Base-by-base conservation (phyloP, 2,113 vertebrate genomes). In the Polypterus senegalus region DNA sequence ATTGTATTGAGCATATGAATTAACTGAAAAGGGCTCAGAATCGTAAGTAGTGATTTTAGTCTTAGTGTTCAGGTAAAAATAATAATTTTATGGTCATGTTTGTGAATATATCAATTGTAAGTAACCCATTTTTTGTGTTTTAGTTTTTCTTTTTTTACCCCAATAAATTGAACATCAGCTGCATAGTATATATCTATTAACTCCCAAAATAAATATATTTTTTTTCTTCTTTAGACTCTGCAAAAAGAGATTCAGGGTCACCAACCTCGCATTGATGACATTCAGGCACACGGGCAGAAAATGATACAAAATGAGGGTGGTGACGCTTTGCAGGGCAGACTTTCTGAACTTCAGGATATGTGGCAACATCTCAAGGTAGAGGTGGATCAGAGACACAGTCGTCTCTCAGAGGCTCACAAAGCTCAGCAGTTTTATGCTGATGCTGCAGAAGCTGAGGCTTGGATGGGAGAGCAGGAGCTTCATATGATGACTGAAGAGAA, bases 401-500 rank as follows among this genome's bases (percentile, higher is more conserved):
- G 93, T 6, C 76, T 96, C 0, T 74, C 83, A 46, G 85, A 87
- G 44, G 89, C 92, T 2, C 85, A 88, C 47, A 71, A 83, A 0
- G 92, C 92, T 2, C 93, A 97, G 79, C 92, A 92, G 82, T 96
- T 94, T 79, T 93, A 94, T 61, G 72, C 90, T 0, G 93, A 97
- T 6, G 91, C 85, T 0, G 92, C 91, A 0, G 93, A 94, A 69
- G 91, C 91, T 0, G 92, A 96, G 75, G 92, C 91, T 27, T 97
- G 93, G 93, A 97, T 97, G 93, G 92, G 92, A 1, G 93, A 97
- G 67, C 92, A 96, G 73, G 93, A 96, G 74, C 74, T 97, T 8
- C 92, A 97, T 75, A 96, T 97, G 92, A 92, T 97, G 86, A 88
- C 91, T 2, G 92, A 93, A 66, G 93, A 96, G 73, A 96, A 93